These are phyloP conservation scores for Polymixis lichenea DNA, from an alignment of 2,888 invertebrate genomes.

Conservation along the genomic window DNA sequence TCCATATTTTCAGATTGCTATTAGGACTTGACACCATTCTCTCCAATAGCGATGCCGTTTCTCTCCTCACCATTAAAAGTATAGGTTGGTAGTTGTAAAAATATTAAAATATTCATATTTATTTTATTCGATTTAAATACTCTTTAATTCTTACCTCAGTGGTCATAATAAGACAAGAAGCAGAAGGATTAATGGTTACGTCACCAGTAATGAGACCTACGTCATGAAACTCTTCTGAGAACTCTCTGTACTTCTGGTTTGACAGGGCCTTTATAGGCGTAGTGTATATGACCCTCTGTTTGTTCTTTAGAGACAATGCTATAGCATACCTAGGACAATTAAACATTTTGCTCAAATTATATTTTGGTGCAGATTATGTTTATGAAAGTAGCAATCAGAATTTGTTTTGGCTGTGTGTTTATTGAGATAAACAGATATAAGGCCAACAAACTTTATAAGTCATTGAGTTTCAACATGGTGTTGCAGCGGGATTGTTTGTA, in stretches of 20 bases:
- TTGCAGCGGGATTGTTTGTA: neutral
- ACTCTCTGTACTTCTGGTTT: constrained; percentile 99
- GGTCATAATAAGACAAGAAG: constrained; percentile 99
- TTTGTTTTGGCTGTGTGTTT: neutral
- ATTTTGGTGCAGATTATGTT: neutral
- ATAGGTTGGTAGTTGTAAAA: neutral
- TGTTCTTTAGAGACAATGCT: constrained; percentile 97
- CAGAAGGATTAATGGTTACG: constrained; percentile 99
- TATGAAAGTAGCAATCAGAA: neutral
- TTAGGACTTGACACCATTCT: too few species aligned
- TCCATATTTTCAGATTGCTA: too few species aligned
- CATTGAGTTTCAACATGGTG: neutral
- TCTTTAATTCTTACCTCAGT: constrained; percentile 95
- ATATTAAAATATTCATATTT: neutral
- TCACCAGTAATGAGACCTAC: constrained; percentile 99
- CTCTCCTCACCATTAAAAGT: neutral
- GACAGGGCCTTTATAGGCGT: constrained; percentile 99
- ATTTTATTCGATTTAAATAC: neutral
- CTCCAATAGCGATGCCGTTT: too few species aligned
- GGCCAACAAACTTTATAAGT: neutral
- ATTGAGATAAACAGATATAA: neutral
- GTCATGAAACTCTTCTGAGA: constrained; percentile 99
- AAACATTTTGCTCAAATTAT: neutral
- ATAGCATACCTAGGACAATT: constrained; percentile 94
- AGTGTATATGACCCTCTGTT: constrained; percentile 99